Percentiles rank a stretch among this genome's conserved stretches.
Conservation (phyloP, 2,888 invertebrate genomes). For the Nemotelus nigrinus region DNA sequence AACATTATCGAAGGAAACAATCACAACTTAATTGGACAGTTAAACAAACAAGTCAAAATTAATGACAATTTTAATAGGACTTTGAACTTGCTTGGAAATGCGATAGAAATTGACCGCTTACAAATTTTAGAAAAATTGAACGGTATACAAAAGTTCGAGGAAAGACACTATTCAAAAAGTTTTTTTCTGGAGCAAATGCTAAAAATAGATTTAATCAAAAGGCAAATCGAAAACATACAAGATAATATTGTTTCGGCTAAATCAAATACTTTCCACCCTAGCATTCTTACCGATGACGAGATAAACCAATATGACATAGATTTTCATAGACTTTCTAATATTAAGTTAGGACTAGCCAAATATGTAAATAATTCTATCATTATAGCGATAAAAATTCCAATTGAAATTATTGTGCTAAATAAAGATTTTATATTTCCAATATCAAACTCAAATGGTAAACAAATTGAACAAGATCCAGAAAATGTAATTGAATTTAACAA, state of each 20-base stretch:
- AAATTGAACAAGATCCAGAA: not conserved
- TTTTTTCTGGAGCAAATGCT: not conserved
- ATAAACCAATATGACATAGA: not conserved
- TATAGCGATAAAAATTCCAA: slow-evolving; percentile 8
- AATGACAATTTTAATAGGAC: not conserved
- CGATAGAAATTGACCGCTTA: not conserved
- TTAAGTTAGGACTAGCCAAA: not conserved
- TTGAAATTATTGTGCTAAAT: not conserved
- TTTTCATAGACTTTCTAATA: not conserved
- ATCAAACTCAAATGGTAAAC: not conserved
- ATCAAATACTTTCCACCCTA: not conserved
- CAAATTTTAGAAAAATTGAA: not conserved
- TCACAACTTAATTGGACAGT: not conserved
- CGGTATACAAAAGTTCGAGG: not conserved
- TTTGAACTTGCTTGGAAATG: not conserved
- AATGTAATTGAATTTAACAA: not conserved
- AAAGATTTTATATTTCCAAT: not conserved
- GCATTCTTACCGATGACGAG: not conserved
- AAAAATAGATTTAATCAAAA: too few species aligned
- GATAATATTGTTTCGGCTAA: not conserved
- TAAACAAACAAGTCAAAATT: not conserved
- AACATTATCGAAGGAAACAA: not conserved
- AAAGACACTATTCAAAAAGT: not conserved
- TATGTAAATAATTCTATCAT: not conserved
- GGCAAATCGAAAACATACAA: too few species aligned